These are phyloP conservation scores for Cosmia pyralina DNA, from an alignment of 2,888 invertebrate species.

Conservation along the genomic window DNA sequence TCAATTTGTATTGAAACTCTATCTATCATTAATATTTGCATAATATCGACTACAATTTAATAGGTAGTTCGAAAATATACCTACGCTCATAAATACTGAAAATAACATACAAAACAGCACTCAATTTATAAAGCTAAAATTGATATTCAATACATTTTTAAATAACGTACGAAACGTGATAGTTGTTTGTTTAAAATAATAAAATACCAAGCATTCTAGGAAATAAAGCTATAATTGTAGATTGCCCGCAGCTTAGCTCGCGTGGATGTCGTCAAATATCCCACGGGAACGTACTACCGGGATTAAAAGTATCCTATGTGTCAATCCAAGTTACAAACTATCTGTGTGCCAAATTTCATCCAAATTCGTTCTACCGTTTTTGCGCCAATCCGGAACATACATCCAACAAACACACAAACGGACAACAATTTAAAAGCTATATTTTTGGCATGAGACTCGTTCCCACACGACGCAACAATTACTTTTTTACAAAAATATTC, in stretches of 20 bases:
- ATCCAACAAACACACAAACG: neutral
- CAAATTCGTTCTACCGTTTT: neutral
- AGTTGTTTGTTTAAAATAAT: neutral
- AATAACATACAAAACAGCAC: conserved; percentile 1
- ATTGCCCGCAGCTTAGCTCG: neutral
- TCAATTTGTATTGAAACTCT: conserved; percentile 2
- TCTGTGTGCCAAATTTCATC: no score
- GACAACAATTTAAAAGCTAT: neutral
- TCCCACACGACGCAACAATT: neutral
- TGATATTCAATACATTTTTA: conserved; percentile 5
- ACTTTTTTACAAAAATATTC: neutral
- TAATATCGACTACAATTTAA: conserved; percentile 10
- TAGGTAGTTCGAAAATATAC: neutral
- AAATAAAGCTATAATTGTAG: no score
- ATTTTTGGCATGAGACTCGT: neutral
- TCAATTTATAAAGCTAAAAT: neutral
- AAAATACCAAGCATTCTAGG: neutral
- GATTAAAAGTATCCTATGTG: no score
- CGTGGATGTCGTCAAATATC: neutral
- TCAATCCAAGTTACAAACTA: neutral
- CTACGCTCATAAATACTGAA: neutral
- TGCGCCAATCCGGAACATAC: neutral
- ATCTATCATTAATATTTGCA: conserved; percentile 12
- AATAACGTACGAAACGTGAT: no score
- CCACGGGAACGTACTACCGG: neutral